phyloP scores from a whole-genome alignment of 2,797 vertebrate species.

The Micropoecilia bifurca region DNA sequence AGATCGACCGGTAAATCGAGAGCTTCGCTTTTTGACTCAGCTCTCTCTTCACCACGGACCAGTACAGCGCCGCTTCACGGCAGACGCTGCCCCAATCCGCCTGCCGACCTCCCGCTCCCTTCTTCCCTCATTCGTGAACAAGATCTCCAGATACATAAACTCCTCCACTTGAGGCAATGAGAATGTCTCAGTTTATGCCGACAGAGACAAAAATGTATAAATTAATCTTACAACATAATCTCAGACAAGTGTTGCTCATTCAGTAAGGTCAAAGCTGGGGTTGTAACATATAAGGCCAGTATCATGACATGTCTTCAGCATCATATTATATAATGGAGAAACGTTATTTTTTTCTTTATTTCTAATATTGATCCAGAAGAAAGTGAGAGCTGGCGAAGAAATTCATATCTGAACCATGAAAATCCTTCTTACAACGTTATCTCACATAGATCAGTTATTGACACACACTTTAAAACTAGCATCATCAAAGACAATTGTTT shows the following conservation, averaged over 20 bases:
- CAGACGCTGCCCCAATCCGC: too few relatives aligned
- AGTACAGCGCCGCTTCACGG: too few relatives aligned
- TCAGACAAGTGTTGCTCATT: background rate
- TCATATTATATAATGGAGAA: background rate
- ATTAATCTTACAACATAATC: background rate
- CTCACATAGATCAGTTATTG: background rate
- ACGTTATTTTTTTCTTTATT: background rate
- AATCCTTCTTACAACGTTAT: background rate
- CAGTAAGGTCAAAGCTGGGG: background rate
- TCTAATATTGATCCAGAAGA: background rate
- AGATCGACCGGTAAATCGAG: too few relatives aligned
- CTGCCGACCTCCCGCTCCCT: too few relatives aligned
- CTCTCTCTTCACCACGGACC: too few relatives aligned
- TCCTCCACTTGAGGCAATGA: background rate
- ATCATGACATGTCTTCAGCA: background rate
- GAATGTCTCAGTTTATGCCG: background rate
- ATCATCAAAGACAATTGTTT: background rate
- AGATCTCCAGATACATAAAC: too few relatives aligned
- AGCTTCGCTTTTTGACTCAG: too few relatives aligned
- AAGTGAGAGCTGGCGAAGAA: background rate
- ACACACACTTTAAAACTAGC: background rate
- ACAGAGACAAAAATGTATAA: background rate
- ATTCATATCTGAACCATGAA: background rate
- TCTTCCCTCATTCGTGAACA: too few relatives aligned
- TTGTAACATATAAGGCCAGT: background rate